phyloP scores from a whole-genome alignment of 2,797 vertebrate species.

The Halcyon smyrnensis region DNA sequence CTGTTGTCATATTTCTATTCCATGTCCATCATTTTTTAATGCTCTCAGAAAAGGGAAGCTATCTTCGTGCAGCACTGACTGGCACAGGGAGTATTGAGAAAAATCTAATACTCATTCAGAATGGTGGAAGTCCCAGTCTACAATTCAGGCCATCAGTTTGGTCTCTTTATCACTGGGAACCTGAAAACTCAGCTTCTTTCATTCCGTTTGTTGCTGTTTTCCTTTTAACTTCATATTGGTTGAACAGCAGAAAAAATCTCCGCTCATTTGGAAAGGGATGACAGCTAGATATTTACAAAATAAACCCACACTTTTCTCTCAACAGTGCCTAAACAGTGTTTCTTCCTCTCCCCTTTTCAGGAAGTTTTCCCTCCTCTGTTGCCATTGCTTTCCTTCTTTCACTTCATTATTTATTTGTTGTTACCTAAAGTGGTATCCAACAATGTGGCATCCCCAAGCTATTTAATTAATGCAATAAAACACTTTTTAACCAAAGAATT shows the following conservation, averaged over 20 bases:
- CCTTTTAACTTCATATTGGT: not conserved
- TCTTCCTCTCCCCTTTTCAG: not conserved
- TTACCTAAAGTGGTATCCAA: conserved; percentile 36
- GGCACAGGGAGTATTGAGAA: not conserved
- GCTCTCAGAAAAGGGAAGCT: not conserved
- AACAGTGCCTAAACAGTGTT: not conserved
- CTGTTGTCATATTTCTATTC: not conserved
- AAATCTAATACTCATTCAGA: not conserved
- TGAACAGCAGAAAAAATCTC: not conserved
- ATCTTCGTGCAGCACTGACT: not conserved
- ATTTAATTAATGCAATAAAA: conserved; percentile 66
- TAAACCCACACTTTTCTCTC: not conserved
- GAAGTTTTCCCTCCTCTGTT: not conserved
- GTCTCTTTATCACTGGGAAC: not conserved
- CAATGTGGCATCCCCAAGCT: conserved; percentile 17
- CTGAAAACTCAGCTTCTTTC: not conserved
- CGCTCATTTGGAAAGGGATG: not conserved
- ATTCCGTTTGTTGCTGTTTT: not conserved
- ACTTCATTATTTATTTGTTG: conserved; percentile 57
- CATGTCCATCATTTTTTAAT: not conserved
- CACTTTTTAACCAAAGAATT: conserved; percentile 31
- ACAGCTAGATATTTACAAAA: not conserved
- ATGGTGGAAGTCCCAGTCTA: not conserved
- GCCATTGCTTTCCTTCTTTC: not conserved
- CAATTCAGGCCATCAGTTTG: not conserved